Conservation (phyloP, 2,888 invertebrate genomes). For the Tipula confusa region DNA sequence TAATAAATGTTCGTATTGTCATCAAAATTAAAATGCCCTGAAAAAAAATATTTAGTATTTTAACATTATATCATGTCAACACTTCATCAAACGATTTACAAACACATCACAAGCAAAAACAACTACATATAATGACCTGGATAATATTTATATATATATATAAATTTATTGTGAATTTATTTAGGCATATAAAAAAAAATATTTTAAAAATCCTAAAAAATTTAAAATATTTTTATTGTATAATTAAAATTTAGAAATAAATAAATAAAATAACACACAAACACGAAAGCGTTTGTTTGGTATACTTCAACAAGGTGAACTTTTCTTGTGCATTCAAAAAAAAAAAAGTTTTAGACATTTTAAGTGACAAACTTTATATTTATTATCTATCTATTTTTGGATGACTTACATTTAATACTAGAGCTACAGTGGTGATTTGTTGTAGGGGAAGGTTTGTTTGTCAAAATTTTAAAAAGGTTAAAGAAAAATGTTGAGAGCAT, state of each 20-base stretch:
- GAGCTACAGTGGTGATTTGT: background rate
- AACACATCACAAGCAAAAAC: background rate
- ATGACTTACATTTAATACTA: background rate
- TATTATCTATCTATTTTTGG: background rate
- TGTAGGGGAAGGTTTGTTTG: background rate
- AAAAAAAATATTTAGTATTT: too few relatives aligned
- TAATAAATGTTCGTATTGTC: too few relatives aligned
- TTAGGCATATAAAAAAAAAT: background rate
- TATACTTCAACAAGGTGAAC: background rate
- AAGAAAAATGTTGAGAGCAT: too few relatives aligned
- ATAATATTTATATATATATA: too few relatives aligned
- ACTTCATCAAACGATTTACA: background rate
- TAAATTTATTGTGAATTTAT: background rate
- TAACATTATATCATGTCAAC: too few relatives aligned
- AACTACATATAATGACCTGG: background rate
- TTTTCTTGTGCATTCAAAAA: background rate
- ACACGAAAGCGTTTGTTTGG: conserved; percentile 1
- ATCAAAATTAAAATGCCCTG: too few relatives aligned
- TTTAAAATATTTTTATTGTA: background rate
- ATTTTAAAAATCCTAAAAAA: background rate
- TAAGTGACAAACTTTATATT: background rate
- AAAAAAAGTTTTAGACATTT: background rate
- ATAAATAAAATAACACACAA: background rate
- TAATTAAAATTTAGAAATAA: background rate
- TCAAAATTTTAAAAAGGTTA: background rate